phyloP scores from a whole-genome alignment of 2,888 invertebrate species.

The Macrosoma leucophasiata region DNA sequence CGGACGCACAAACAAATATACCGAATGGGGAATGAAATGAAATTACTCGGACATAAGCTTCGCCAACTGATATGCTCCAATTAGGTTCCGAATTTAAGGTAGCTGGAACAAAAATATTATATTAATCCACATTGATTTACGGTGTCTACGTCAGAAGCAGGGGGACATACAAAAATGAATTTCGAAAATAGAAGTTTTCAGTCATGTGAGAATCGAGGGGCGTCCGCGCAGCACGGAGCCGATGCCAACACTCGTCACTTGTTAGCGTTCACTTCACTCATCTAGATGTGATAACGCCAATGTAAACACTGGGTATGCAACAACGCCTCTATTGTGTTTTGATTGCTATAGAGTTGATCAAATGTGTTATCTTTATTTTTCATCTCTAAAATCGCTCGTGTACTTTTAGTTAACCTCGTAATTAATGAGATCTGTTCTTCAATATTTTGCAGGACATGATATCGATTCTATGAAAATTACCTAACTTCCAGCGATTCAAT shows the following conservation, averaged over 20 bases:
- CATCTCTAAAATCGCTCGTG: not conserved
- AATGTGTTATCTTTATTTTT: not conserved
- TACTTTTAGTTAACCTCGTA: no score
- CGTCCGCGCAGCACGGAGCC: constrained; percentile 47
- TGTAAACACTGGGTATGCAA: constrained; percentile 58
- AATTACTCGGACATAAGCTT: constrained; percentile 66
- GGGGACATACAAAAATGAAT: constrained; percentile 52
- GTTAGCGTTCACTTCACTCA: constrained; percentile 42
- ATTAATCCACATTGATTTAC: constrained; percentile 35
- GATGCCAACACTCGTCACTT: constrained; percentile 59
- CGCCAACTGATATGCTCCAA: constrained; percentile 60
- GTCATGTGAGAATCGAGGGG: constrained; percentile 58
- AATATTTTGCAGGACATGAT: no score
- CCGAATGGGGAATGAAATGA: constrained; percentile 62
- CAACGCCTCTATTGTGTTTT: constrained; percentile 32
- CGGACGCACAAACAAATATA: constrained; percentile 56
- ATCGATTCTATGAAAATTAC: no score
- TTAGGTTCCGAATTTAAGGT: constrained; percentile 58
- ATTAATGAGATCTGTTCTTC: no score
- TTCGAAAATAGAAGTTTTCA: constrained; percentile 63
- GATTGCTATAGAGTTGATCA: not conserved
- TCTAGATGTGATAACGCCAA: constrained; percentile 48
- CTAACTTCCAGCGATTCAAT: no score
- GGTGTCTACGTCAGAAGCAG: constrained; percentile 51
- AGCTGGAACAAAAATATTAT: constrained; percentile 61